Base-by-base conservation (phyloP, 2,113 vertebrate genomes). In the Colius striatus region DNA sequence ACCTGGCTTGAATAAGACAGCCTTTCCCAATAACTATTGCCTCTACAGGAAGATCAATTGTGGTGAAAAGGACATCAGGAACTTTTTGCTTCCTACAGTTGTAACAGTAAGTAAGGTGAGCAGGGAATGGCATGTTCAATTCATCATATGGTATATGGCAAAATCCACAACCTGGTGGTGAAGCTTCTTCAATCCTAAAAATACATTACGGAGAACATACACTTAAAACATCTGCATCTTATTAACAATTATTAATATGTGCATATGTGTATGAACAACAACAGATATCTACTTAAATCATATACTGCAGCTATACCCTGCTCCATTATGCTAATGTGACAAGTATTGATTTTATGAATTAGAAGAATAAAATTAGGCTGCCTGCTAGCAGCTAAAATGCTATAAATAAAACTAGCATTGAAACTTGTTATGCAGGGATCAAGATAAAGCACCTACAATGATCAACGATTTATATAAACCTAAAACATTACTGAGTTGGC, bases 141-240 rank as follows among this genome's bases (percentile, higher is more conserved):
- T 99, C 99, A 96, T 99, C 99, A 22, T 99, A 99, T 0, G 99
- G 99, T 92, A 99, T 99, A 97, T 99, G 99, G 96, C 99, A 99
- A 98, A 99, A 99, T 67, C 99, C 98, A 97, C 99, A 99, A 94
- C 98, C 98, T 14, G 98, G 97, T 61, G 98, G 98, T 53, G 98
- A 98, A 11, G 97, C 95, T 77, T 99, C 99, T 72, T 99, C 99
- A 93, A 98, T 97, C 97, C 99, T 99, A 97, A 65, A 93, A 95
- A 86, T 32, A 96, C 12, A 89, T 90, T 41, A 93, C 45, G 67
- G 32, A 94, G 73, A 87, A 63, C 32, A 83, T 15, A 65, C 60
- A 65, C 60, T 97, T 91, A 79, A 93, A 96, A 95, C 48, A 75
- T 29, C 54, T 53, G 25, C 41, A 79, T 34, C 60, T 62, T 94